Conservation (phyloP, 2,797 vertebrate species). For the Cirrhinus molitorella region DNA sequence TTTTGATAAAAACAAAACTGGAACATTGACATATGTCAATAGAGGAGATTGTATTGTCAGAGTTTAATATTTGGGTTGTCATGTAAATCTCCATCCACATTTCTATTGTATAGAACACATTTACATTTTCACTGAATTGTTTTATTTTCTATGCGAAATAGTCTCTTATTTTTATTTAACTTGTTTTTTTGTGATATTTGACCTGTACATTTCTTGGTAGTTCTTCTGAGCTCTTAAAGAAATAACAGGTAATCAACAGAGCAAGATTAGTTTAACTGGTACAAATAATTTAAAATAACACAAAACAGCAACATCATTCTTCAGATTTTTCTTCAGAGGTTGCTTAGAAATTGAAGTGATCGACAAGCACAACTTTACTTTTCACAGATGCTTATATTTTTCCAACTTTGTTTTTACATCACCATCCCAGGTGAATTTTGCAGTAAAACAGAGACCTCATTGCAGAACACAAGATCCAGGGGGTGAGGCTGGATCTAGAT, state of each 20-base stretch:
- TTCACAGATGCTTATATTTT: slow-evolving; percentile 30
- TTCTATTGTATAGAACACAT: slow-evolving; percentile 3
- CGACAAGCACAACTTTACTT: slow-evolving; percentile 4
- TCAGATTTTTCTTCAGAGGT: background rate
- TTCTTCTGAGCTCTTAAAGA: background rate
- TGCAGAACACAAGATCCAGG: too few species aligned
- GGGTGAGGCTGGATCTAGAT: too few species aligned
- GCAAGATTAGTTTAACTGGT: background rate
- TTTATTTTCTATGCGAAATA: background rate
- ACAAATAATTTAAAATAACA: slow-evolving; percentile 8
- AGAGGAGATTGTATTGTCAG: background rate
- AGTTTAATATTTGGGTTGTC: background rate
- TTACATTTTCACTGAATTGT: background rate
- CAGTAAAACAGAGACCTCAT: slow-evolving; percentile 2
- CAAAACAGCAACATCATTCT: background rate
- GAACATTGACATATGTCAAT: background rate
- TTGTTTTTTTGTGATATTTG: background rate
- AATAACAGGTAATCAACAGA: background rate
- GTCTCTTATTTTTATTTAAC: background rate
- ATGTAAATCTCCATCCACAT: background rate
- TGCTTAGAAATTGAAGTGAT: background rate
- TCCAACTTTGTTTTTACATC: slow-evolving; percentile 8
- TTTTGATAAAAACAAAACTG: background rate
- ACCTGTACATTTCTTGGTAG: background rate
- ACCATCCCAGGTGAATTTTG: slow-evolving; percentile 11